phyloP scores from a whole-genome alignment of 2,113 vertebrate species.

The Aspiorhynchus laticeps region DNA sequence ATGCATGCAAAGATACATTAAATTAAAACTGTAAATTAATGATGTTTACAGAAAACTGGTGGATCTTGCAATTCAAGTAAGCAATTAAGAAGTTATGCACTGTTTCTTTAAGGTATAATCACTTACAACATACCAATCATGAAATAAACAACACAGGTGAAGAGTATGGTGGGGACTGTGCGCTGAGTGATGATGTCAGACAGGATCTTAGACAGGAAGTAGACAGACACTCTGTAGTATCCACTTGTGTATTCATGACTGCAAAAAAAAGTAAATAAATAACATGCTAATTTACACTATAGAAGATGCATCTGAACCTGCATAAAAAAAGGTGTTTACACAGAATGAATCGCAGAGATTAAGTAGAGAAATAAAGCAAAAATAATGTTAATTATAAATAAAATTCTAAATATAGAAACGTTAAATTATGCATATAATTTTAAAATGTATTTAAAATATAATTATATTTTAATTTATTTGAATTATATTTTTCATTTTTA shows the following conservation, averaged over 20 bases:
- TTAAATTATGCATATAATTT: too few relatives aligned
- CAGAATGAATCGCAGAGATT: not conserved
- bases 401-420: not conserved
- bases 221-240: conserved; percentile 90
- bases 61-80: not conserved
- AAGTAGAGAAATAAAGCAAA: not conserved
- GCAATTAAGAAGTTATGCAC: not conserved
- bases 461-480: not conserved
- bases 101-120: not conserved
- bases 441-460: not conserved
- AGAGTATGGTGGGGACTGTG: conserved; percentile 81
- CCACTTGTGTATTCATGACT: conserved; percentile 97
- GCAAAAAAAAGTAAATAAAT: conserved; percentile 54
- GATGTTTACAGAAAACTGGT: not conserved
- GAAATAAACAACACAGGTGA: conserved; percentile 86
- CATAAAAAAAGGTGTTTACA: not conserved
- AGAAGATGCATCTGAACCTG: not conserved
- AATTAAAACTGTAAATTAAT: too few relatives aligned
- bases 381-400: not conserved
- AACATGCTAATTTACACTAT: not conserved
- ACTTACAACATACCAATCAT: conserved; percentile 79
- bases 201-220: conserved; percentile 89
- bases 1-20: not conserved
- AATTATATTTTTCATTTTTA: not conserved
- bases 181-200: conserved; percentile 85